A percentile compares a stretch with the other conserved stretches of the same genome.
These are phyloP conservation scores for Corydoras sp. DNA, from an alignment of 2,113 vertebrate genomes.

Conservation along the genomic window DNA sequence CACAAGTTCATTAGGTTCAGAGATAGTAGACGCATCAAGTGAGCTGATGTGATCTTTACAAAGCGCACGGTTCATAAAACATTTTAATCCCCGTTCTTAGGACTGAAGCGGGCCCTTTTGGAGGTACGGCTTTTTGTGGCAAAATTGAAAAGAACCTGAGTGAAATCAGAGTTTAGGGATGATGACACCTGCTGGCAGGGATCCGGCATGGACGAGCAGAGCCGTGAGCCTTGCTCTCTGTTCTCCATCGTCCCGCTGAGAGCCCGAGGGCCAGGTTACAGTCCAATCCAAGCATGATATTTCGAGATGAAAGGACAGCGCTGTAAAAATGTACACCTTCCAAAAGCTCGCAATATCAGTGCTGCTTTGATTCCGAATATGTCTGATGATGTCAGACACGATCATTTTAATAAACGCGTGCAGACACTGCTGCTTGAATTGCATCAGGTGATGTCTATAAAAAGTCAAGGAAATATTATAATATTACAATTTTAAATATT, in stretches of 20 bases:
- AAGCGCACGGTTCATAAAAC: background rate
- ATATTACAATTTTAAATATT: too few relatives aligned
- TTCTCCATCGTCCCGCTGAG: slow-evolving; percentile 24
- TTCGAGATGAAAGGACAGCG: slow-evolving; percentile 4
- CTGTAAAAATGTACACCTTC: slow-evolving; percentile 5
- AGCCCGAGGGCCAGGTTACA: slow-evolving; percentile 23
- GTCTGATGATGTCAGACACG: background rate
- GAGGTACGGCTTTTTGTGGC: slow-evolving; percentile 28
- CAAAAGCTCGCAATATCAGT: slow-evolving; percentile 5
- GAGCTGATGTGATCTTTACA: too few relatives aligned
- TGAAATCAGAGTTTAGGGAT: slow-evolving; percentile 39
- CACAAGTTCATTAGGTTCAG: too few relatives aligned
- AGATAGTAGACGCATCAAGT: too few relatives aligned
- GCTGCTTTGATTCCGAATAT: background rate
- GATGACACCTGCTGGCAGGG: slow-evolving; percentile 40
- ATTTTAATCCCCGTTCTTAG: slow-evolving; percentile 17
- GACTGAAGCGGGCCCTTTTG: slow-evolving; percentile 24
- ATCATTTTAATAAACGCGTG: background rate
- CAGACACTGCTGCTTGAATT: background rate
- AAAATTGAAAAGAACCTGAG: slow-evolving; percentile 38
- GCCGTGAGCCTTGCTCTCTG: background rate
- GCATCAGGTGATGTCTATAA: too few relatives aligned
- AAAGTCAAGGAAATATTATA: too few relatives aligned
- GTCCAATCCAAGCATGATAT: slow-evolving; percentile 21
- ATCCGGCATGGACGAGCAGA: slow-evolving; percentile 20